Conservation (phyloP, 2,888 invertebrate genomes). For the Drosophila lutescens region DNA sequence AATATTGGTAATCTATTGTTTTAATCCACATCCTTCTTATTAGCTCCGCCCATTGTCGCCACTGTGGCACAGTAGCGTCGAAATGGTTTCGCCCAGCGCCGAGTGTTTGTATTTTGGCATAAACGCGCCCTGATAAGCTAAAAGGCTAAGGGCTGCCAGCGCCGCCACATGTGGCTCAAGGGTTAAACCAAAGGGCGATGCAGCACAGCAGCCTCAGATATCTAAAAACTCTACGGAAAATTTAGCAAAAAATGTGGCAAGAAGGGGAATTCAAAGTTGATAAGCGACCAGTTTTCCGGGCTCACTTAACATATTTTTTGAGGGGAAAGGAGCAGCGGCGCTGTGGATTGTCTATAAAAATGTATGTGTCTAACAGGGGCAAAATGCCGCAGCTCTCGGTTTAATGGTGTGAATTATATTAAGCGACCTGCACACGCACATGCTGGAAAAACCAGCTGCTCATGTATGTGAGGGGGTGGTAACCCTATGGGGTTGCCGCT, state of each 20-base stretch:
- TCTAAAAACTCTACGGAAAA: constrained; percentile 45
- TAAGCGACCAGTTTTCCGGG: constrained; percentile 53
- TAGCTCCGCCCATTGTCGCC: constrained; percentile 9
- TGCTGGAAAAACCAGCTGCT: constrained; percentile 13
- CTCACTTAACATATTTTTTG: constrained; percentile 76
- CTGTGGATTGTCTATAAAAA: constrained; percentile 72
- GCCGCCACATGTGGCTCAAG: constrained; percentile 44
- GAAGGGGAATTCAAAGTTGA: constrained; percentile 58
- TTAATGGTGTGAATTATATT: constrained; percentile 81
- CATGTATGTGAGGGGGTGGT: constrained; percentile 16
- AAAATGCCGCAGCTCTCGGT: constrained; percentile 75
- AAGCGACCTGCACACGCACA: constrained; percentile 54
- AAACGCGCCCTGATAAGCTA: constrained; percentile 74
- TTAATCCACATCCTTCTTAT: too few relatives aligned
- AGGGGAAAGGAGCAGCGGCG: not conserved
- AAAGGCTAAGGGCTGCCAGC: constrained; percentile 64
- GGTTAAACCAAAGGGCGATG: constrained; percentile 41
- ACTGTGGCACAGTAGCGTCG: constrained; percentile 18
- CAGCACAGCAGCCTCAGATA: constrained; percentile 11
- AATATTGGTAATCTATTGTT: too few relatives aligned
- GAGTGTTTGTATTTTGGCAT: constrained; percentile 58
- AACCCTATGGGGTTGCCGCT: constrained; percentile 55
- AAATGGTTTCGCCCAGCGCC: constrained; percentile 23
- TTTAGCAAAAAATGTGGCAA: constrained; percentile 44
- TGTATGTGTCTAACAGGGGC: constrained; percentile 74